Evolutionary conservation across 2,888 invertebrate species (phyloP).

Genomic region (Vanessa cardui): DNA sequence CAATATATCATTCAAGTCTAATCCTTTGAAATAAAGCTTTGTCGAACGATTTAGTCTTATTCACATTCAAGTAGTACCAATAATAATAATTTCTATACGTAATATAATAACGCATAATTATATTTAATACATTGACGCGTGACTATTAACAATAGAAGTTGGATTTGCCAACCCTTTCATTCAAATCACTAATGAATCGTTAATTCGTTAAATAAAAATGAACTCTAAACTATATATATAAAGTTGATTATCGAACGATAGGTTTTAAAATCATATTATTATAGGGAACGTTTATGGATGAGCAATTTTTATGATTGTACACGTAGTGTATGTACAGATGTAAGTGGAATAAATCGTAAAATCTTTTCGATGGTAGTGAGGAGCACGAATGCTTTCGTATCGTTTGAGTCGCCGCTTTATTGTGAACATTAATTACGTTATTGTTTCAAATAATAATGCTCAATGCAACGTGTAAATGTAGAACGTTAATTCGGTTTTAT

Average conservation of each 20-base stretch:
- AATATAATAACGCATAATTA: conserved; percentile 73
- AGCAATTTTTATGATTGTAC: conserved; percentile 77
- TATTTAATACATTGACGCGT: conserved; percentile 75
- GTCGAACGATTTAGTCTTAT: neutral
- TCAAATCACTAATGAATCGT: conserved; percentile 72
- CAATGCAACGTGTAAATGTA: conserved; percentile 2
- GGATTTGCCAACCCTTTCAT: conserved; percentile 83
- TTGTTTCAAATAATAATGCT: conserved; percentile 25
- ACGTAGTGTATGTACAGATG: conserved; percentile 59
- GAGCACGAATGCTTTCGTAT: conserved; percentile 43
- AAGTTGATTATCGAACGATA: conserved; percentile 43
- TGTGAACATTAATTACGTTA: conserved; percentile 38
- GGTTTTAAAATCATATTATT: conserved; percentile 62
- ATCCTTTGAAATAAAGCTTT: conserved; percentile 1
- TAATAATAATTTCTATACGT: conserved; percentile 61
- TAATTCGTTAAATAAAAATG: conserved; percentile 38
- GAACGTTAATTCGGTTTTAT: neutral
- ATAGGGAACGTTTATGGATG: conserved; percentile 74
- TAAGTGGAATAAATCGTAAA: conserved; percentile 50
- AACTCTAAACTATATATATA: conserved; percentile 46
- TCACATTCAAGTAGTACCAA: conserved; percentile 16
- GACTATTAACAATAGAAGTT: conserved; percentile 77
- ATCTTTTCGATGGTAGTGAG: conserved; percentile 47
- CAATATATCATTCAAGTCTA: too few relatives aligned
- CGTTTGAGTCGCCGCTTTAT: conserved; percentile 22